These are phyloP conservation scores for Helicoverpa zea DNA, from an alignment of 1,140 invertebrate genomes.

Conservation along the genomic window DNA sequence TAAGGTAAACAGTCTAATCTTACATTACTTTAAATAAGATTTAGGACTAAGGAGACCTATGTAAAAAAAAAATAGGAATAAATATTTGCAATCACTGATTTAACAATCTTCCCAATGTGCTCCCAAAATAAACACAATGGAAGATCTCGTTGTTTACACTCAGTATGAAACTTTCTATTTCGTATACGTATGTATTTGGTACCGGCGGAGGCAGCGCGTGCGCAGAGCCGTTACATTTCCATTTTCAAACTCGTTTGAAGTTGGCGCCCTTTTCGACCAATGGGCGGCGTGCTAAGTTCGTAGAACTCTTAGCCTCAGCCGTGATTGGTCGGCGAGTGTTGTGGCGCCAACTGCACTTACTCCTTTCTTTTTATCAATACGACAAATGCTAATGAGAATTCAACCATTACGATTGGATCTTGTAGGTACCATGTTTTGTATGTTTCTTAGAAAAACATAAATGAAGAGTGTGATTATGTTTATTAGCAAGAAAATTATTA, in stretches of 20 bases:
- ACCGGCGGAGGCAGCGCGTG: constrained; percentile 40
- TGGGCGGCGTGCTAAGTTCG: constrained; percentile 66
- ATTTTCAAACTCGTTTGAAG: constrained; percentile 62
- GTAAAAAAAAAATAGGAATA: too few species aligned
- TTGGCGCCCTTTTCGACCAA: constrained; percentile 73
- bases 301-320: constrained; percentile 76
- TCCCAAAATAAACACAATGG: background rate
- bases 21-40: too few species aligned
- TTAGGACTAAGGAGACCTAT: too few species aligned
- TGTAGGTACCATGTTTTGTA: too few species aligned
- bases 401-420: constrained; percentile 19
- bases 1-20: background rate
- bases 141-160: constrained; percentile 13
- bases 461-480: background rate
- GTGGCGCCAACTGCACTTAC: constrained; percentile 38
- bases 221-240: constrained; percentile 54
- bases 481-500: background rate
- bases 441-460: background rate
- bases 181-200: constrained; percentile 40
- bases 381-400: constrained; percentile 25
- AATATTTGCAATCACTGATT: too few species aligned
- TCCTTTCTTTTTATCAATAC: constrained; percentile 38
- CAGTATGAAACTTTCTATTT: constrained; percentile 43
- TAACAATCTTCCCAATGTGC: too few species aligned
- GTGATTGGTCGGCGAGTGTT: constrained; percentile 60